These are phyloP conservation scores for Coptotermes formosanus DNA, from an alignment of 1,140 invertebrate species.

Conservation along the genomic window DNA sequence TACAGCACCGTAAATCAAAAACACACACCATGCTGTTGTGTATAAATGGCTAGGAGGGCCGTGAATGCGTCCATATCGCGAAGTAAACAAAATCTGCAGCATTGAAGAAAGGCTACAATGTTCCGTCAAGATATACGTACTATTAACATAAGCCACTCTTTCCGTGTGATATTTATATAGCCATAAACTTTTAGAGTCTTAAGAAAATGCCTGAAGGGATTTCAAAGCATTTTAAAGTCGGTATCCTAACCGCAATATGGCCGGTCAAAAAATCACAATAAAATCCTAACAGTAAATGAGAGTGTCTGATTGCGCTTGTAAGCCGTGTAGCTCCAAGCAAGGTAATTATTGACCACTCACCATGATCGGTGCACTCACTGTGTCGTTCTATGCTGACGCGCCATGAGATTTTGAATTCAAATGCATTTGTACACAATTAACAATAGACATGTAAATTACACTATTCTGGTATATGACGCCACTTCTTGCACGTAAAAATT, in stretches of 20 bases:
- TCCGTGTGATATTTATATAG: not conserved
- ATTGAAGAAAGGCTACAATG: no score
- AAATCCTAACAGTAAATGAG: not conserved
- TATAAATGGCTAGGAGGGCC: no score
- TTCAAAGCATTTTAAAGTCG: not conserved
- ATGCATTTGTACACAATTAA: no score
- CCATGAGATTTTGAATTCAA: no score
- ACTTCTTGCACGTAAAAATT: no score
- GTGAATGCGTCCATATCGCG: no score
- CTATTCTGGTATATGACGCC: no score
- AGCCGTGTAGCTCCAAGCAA: not conserved
- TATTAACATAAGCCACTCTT: not conserved
- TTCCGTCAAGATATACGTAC: no score
- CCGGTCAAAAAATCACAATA: not conserved
- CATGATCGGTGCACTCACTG: not conserved
- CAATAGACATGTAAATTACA: no score
- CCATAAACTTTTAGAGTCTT: slow-evolving; percentile 8
- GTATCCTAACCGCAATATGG: not conserved
- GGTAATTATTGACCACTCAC: not conserved
- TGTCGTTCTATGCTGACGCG: not conserved
- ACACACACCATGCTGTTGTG: no score
- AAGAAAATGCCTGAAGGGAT: not conserved
- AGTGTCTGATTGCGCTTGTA: not conserved
- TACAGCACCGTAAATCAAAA: no score
- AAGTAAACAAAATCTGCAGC: no score